phyloP scores from a whole-genome alignment of 2,797 vertebrate species.

The Crocidura indochinensis region DNA sequence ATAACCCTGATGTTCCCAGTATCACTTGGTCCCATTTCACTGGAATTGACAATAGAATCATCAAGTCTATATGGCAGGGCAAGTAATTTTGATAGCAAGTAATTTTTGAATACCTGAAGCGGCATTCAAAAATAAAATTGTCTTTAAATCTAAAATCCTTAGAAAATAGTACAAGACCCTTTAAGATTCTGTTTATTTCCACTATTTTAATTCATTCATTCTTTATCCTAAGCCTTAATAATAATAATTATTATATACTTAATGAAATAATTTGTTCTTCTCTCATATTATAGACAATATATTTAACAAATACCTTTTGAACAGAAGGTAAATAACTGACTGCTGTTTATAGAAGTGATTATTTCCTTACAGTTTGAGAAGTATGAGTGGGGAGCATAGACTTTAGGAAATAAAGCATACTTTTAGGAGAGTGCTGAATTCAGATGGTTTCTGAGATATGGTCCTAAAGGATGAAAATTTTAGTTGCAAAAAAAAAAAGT shows the following conservation, averaged over 20 bases:
- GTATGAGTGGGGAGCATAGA: not conserved
- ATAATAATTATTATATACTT: not conserved
- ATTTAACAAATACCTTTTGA: constrained; percentile 16
- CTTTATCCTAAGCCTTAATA: constrained; percentile 8
- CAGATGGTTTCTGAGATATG: not conserved
- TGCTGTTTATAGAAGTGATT: constrained; percentile 25
- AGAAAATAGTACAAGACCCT: not conserved
- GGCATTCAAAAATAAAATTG: too few relatives aligned
- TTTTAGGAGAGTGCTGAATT: not conserved
- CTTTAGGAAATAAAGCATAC: constrained; percentile 1
- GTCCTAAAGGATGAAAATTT: not conserved
- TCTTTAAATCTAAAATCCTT: constrained; percentile 47
- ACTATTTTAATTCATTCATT: not conserved
- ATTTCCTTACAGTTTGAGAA: not conserved
- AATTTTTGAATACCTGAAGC: too few relatives aligned
- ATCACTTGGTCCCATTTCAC: too few relatives aligned
- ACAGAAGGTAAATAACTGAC: not conserved
- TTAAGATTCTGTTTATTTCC: constrained; percentile 36
- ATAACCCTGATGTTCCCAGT: too few relatives aligned
- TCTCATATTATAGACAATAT: not conserved
- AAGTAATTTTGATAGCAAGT: too few relatives aligned
- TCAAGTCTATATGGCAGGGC: too few relatives aligned
- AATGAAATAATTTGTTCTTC: not conserved
- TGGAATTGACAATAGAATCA: too few relatives aligned
- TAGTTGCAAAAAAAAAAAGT: constrained; percentile 46